Conservation (phyloP, 2,113 vertebrate species). For the Chrysemys picta region DNA sequence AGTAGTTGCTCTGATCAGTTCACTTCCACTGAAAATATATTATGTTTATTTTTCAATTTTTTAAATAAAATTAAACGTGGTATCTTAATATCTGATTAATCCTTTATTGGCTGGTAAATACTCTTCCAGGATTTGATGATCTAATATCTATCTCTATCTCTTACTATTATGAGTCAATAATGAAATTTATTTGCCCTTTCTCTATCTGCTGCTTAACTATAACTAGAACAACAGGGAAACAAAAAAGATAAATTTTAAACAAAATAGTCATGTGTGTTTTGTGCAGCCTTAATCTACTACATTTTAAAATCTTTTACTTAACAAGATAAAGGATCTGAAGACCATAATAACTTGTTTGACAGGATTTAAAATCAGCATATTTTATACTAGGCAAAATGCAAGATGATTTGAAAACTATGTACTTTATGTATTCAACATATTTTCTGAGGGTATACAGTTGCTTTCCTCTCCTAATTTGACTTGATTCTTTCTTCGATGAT, state of each 20-base stretch:
- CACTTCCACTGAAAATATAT: neutral
- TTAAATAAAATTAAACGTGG: neutral
- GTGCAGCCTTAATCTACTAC: too few species aligned
- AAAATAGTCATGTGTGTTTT: neutral
- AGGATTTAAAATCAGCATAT: neutral
- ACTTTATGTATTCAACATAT: neutral
- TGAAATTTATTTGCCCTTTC: neutral
- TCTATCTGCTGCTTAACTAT: neutral
- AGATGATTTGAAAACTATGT: neutral
- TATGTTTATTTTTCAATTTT: neutral
- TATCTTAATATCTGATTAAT: neutral
- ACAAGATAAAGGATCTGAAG: neutral
- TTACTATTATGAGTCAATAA: neutral
- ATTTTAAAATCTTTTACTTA: neutral
- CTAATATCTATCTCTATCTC: neutral
- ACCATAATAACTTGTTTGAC: neutral
- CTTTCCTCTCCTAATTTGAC: neutral
- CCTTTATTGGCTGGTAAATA: neutral
- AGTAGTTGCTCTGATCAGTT: neutral
- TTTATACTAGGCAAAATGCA: neutral
- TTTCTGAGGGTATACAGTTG: neutral
- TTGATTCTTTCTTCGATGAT: neutral
- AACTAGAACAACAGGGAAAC: neutral
- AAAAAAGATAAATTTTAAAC: neutral
- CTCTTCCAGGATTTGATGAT: neutral